A percentile compares a stretch with the other conserved stretches of the same genome.
These are phyloP conservation scores for Trissoscelio sp. DNA, from an alignment of 2,888 invertebrate genomes.

Conservation along the genomic window DNA sequence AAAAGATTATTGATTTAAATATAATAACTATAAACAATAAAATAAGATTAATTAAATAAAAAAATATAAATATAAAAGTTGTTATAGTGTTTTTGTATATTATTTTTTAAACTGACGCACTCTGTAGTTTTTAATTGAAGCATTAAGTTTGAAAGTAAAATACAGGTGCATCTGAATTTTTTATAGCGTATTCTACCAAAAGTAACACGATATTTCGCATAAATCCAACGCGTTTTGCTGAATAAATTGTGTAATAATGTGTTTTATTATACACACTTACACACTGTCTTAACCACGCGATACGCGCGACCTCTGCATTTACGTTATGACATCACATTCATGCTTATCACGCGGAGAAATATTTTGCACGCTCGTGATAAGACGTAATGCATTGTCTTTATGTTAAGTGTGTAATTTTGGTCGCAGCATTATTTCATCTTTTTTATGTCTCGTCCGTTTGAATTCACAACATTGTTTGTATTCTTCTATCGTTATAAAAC, in stretches of 20 bases:
- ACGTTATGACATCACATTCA: slow-evolving; percentile 22
- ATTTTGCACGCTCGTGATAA: slow-evolving; percentile 16
- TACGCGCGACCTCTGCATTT: slow-evolving; percentile 14
- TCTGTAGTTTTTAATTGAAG: no score
- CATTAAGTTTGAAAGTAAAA: no score
- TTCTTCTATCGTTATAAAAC: neutral
- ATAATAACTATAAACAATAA: no score
- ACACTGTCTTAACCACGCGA: neutral
- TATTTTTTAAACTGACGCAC: no score
- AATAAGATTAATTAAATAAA: no score
- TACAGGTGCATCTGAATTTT: no score
- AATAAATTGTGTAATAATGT: neutral
- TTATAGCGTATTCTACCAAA: neutral
- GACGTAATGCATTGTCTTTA: slow-evolving; percentile 11
- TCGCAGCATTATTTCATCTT: neutral
- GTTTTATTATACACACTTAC: neutral
- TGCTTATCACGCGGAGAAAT: slow-evolving; percentile 13
- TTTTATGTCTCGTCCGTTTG: neutral
- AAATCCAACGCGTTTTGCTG: no score
- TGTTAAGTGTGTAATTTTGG: slow-evolving; percentile 3
- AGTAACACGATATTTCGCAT: neutral
- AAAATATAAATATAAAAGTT: no score
- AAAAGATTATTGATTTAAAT: no score
- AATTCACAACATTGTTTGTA: neutral
- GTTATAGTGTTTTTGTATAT: no score